Base-by-base conservation (phyloP, 2,113 vertebrate species). In the Indicator indicator region DNA sequence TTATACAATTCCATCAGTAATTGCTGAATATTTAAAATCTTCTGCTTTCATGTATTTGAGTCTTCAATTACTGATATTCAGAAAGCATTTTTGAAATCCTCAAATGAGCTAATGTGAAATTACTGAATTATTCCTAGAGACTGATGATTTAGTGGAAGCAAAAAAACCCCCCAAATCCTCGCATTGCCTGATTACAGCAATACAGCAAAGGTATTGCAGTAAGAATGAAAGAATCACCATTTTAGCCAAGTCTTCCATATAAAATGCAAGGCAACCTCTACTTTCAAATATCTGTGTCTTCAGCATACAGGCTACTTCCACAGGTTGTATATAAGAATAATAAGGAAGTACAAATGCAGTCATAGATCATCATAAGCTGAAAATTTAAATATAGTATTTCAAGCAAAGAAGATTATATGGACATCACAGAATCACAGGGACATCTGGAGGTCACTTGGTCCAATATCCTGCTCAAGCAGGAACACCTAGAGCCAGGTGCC, bases 21-120 rank as follows among this genome's bases (percentile, higher is more conserved):
- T 21, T 75, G 48, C 27, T 86, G 76, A 90, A 67, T 91, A 92
- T 81, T 91, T 78, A 81, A 86, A 74, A 75, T 42, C 40, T 68
- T 54, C 2, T 46, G 72, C 70, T 95, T 89, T 56, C 82, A 89
- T 62, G 56, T 40, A 93, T 68, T 75, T 75, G 14, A 83, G 52
- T 86, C 54, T 62, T 91, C 62, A 75, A 75, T 93, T 77, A 83
- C 44, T 38, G 63, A 83, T 83, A 90, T 56, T 91, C 42, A 74
- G 60, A 83, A 88, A 91, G 19, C 42, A 60, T 73, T 65, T 88
- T 83, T 48, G 83, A 64, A 94, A 63, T 7, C 11, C 26, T 64
- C 20, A 90, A 88, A 74, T 40, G 42, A 90, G 42, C 28, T 77
- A 58, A 88, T 90, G 7, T 81, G 33, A 88, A 91, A 90, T 54